Evolutionary conservation across 1,140 invertebrate genomes (phyloP).

Genomic region (Diabrotica undecimpunctata): DNA sequence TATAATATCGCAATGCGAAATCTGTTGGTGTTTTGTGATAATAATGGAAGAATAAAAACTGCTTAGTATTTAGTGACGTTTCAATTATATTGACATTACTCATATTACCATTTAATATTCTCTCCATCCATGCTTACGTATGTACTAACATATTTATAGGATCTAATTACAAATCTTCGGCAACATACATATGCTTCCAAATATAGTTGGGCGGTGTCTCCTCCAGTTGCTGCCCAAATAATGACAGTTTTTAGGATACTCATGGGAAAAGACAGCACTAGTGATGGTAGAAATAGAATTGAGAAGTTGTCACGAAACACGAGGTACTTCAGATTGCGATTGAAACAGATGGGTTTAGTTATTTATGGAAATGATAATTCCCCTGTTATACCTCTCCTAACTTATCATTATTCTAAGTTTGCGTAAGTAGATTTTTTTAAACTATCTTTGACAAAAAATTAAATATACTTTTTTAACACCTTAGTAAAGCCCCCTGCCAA

Average conservation of each 20-base stretch:
- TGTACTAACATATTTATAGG: conserved; percentile 23
- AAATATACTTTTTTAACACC: no score
- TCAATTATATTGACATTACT: no score
- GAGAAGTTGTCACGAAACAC: conserved; percentile 79
- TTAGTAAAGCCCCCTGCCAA: no score
- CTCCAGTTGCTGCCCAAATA: conserved; percentile 88
- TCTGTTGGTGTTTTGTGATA: no score
- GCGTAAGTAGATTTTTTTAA: conserved; percentile 55
- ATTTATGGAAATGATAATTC: conserved; percentile 95
- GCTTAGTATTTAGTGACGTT: no score
- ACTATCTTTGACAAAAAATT: no score
- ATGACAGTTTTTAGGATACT: conserved; percentile 84
- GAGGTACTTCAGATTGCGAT: conserved; percentile 78
- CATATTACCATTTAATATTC: no score
- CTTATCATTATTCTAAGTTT: conserved; percentile 93
- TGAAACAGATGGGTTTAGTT: conserved; percentile 91
- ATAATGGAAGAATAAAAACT: no score
- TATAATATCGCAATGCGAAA: neutral
- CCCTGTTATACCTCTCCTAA: conserved; percentile 92
- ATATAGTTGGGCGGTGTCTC: conserved; percentile 88
- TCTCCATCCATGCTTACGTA: no score
- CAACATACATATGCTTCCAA: conserved; percentile 78
- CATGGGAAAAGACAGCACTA: conserved; percentile 78
- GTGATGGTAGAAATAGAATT: conserved; percentile 71
- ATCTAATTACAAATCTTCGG: conserved; percentile 77